Base-by-base conservation (phyloP, 35 echinoderm and acorn worm genomes). In the Patiria miniata region DNA sequence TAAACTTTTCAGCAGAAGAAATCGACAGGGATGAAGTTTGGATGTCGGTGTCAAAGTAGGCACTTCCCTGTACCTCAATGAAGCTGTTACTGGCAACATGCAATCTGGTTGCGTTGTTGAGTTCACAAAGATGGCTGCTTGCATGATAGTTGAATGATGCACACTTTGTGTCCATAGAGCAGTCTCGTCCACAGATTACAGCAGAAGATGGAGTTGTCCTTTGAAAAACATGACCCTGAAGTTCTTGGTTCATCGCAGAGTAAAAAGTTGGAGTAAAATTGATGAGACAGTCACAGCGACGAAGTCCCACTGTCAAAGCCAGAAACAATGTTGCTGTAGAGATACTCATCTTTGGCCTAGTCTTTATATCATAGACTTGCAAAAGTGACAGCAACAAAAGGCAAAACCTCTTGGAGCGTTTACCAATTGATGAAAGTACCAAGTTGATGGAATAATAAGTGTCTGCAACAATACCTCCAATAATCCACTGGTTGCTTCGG, bases 161-260 rank as follows among this genome's bases (percentile, higher is more conserved):
- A n/a, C 57, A 60, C 57, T n/a, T 0, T 1, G 57, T 18, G 28
- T 60, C 57, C 4, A 10, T n/a, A n/a, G 57, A 60, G 57, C 57
- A 60, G 57, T 60, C 57, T 60, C 57, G 57, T 7, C 57, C 57
- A 60, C 57, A 60, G 57, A 60, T 60, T 8, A 60, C 57, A 60
- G 57, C 2, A 21, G 57, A 60, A 60, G 57, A 60, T 60, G 17
- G 19, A 18, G 12, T 60, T 26, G 19, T 60, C 19, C 19, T 26
- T 60, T 18, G 57, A 60, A n/a, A 60, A 26, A 60, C 28, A 18
- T 60, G 57, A 60, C 28, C 8, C 57, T n/a, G 14, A 60, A n/a
- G 28, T 26, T 60, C 28, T 18, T 8, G 16, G 17, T 60, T 60
- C 19, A n/a, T 38, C 8, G 1, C 57, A 60, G 28, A 26, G 16